Conservation (phyloP, 2,888 invertebrate genomes). For the Cephonodes hylas region DNA sequence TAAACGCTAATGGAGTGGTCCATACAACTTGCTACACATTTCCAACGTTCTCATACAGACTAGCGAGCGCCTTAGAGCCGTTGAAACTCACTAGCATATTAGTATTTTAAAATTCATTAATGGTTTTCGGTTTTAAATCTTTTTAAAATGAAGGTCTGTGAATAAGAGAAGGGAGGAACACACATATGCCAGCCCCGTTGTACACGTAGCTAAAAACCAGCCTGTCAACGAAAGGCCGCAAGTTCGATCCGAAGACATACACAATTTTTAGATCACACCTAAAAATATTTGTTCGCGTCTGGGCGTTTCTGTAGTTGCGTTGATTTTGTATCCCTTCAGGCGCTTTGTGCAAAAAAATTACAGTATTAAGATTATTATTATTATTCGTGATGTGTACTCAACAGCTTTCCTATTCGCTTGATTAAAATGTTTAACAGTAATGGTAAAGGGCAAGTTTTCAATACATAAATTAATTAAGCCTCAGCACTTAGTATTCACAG, state of each 20-base stretch:
- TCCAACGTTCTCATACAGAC: neutral
- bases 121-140: too few relatives aligned
- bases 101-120: neutral
- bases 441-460: neutral
- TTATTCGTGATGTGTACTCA: neutral
- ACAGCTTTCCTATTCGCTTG: neutral
- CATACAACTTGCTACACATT: neutral
- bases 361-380: neutral
- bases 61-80: neutral
- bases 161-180: too few relatives aligned
- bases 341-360: too few relatives aligned
- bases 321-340: too few relatives aligned
- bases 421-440: constrained; percentile 2
- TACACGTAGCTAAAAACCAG: too few relatives aligned
- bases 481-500: neutral
- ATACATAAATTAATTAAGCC: constrained; percentile 7
- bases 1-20: neutral
- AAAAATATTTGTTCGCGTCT: too few relatives aligned
- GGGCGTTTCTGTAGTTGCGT: too few relatives aligned
- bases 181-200: too few relatives aligned
- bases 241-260: too few relatives aligned
- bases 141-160: too few relatives aligned
- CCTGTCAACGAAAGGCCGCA: too few relatives aligned
- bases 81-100: neutral
- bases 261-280: too few relatives aligned